Conservation (phyloP, 2,888 invertebrate species). For the Ophion ellenae region DNA sequence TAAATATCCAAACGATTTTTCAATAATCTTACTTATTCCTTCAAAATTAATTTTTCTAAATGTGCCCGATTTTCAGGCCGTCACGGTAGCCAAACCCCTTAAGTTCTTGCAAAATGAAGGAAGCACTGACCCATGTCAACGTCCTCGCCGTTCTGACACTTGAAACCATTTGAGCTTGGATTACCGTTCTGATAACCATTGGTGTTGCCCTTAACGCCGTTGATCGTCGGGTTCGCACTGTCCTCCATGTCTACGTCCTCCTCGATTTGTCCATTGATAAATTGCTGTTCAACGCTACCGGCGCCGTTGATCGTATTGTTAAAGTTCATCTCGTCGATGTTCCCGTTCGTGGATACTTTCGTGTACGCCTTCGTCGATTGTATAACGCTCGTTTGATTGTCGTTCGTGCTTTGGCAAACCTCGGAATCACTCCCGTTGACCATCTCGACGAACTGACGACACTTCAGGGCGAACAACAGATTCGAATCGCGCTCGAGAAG, state of each 20-base stretch:
- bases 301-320: conserved; percentile 85
- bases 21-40: too few relatives aligned
- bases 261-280: conserved; percentile 80
- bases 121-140: conserved; percentile 89
- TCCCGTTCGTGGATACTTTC: conserved; percentile 78
- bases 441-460: conserved; percentile 99
- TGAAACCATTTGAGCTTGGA: conserved; percentile 81
- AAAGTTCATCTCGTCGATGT: conserved; percentile 85
- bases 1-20: too few relatives aligned
- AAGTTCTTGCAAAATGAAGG: background rate
- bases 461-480: conserved; percentile 97
- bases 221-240: conserved; percentile 83
- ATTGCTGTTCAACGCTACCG: conserved; percentile 81
- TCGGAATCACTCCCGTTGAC: conserved; percentile 95
- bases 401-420: conserved; percentile 81
- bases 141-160: conserved; percentile 89
- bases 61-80: too few relatives aligned
- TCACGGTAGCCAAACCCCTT: too few relatives aligned
- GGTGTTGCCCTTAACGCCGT: conserved; percentile 77
- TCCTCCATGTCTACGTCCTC: conserved; percentile 86
- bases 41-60: too few relatives aligned
- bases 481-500: conserved; percentile 95
- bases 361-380: conserved; percentile 89
- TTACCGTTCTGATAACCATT: conserved; percentile 88
- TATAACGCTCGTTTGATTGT: conserved; percentile 91